Evolutionary conservation across 2,888 invertebrate genomes (phyloP), one percentile per base, ranked within the genome.

Genomic region (Callinectes sapidus): DNA sequence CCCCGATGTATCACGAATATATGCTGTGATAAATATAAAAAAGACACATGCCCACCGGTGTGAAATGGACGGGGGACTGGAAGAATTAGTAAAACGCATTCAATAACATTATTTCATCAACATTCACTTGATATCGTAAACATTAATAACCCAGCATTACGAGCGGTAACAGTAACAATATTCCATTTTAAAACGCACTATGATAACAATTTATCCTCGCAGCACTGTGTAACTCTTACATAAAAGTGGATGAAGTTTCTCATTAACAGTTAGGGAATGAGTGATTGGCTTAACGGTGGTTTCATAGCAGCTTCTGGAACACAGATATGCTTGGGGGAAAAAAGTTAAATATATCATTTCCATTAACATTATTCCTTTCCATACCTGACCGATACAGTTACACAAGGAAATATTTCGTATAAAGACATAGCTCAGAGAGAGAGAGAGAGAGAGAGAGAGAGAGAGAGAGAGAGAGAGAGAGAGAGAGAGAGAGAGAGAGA

Each of bases 111-210:
- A 81, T 89, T 89, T 89, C 89, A 89, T 89, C 89, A 89, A 71
- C 89, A 89, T 89, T 89, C 89, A 66, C 89, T 89, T 89, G 71
- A 71, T 89, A 71, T 39, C 89, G 89, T 89, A 89, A 89, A 71
- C 89, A 89, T 71, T 71, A 71, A 48, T 39, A 89, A 89, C 54
- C 66, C 66, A 42, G 66, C 89, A 89, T 89, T 66, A 89, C 35
- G 89, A 71, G 89, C 71, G 71, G 71, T 89, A 71, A 89, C 89
- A 89, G 71, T 89, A 89, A 89, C 89, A 71, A 89, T 89, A 71
- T 89, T 89, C 89, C 89, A 89, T 89, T 71, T 66, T 71, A 66
- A 66, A 66, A 66, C 81, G 81, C 81, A 81, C 81, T 81, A 35
- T 32, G 81, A 81, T 81, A 81, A 81, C 81, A 81, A 81, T 81